A percentile compares a stretch with the other conserved stretches of the same genome.
These are phyloP conservation scores for Epinotia demarniana DNA, from an alignment of 2,888 invertebrate species.

Conservation along the genomic window DNA sequence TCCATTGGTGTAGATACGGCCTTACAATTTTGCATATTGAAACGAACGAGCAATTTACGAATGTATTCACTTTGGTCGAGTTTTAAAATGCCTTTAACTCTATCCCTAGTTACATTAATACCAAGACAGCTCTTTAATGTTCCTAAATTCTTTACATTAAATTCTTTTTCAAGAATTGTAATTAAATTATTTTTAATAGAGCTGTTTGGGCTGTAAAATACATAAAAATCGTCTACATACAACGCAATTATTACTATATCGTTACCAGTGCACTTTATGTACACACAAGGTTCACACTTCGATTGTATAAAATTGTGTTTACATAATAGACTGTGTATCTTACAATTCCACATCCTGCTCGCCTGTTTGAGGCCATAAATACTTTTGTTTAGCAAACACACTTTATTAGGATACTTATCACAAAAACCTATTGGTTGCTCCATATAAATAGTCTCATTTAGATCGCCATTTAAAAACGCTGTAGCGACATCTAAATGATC, in stretches of 20 bases:
- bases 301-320: slow-evolving; percentile 9
- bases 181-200: not conserved
- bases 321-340: slow-evolving; percentile 16
- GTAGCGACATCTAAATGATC: not conserved
- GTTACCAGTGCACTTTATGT: not conserved
- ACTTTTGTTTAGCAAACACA: slow-evolving; percentile 2
- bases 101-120: slow-evolving; percentile 25
- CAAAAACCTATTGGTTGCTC: slow-evolving; percentile 17
- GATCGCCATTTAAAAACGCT: not conserved
- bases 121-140: slow-evolving; percentile 14
- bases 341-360: not conserved
- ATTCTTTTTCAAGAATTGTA: slow-evolving; percentile 20
- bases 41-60: slow-evolving; percentile 10
- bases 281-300: slow-evolving; percentile 6
- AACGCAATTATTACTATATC: slow-evolving; percentile 20
- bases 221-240: slow-evolving; percentile 16
- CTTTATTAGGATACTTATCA: slow-evolving; percentile 12
- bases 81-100: slow-evolving; percentile 19
- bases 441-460: not conserved
- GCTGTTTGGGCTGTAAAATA: slow-evolving; percentile 7
- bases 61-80: slow-evolving; percentile 20
- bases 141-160: slow-evolving; percentile 18
- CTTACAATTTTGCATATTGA: slow-evolving; percentile 24
- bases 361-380: no score
- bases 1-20: slow-evolving; percentile 20